phyloP scores from a whole-genome alignment of 1,140 invertebrate genomes.

The Bombus fervidus region DNA sequence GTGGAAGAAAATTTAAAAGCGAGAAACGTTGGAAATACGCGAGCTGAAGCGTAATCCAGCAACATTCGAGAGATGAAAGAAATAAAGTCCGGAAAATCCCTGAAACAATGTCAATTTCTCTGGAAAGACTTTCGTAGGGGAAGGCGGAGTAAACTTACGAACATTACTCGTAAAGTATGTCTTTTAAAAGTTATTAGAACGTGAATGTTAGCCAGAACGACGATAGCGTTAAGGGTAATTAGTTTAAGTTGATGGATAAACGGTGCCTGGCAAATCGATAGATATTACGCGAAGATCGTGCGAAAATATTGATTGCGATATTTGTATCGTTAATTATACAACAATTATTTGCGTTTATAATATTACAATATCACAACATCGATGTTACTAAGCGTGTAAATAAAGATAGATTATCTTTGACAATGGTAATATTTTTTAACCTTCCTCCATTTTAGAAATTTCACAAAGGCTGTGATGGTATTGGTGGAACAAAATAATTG shows the following conservation, averaged over 20 bases:
- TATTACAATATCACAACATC: conserved; percentile 16
- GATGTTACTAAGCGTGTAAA: conserved; percentile 43
- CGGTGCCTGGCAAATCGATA: conserved; percentile 32
- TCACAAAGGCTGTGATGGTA: too few species aligned
- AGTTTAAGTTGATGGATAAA: conserved; percentile 27
- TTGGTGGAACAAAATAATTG: too few species aligned
- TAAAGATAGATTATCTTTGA: conserved; percentile 48
- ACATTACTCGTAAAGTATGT: neutral
- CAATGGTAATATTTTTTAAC: neutral
- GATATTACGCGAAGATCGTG: neutral
- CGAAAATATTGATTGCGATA: conserved; percentile 20
- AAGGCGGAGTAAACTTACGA: conserved; percentile 8
- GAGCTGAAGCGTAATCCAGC: too few species aligned
- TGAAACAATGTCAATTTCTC: conserved; percentile 51
- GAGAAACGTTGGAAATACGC: too few species aligned
- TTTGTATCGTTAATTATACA: conserved; percentile 40
- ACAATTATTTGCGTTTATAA: conserved; percentile 35
- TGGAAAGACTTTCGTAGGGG: conserved; percentile 35
- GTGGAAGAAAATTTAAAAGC: too few species aligned
- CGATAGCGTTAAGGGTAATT: conserved; percentile 6
- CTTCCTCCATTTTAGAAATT: too few species aligned
- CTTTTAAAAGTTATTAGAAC: neutral
- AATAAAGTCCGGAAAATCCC: conserved; percentile 47
- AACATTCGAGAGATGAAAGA: too few species aligned
- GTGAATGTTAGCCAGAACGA: conserved; percentile 1